phyloP scores from a whole-genome alignment of 2,113 vertebrate species.

The Siniperca knerii region DNA sequence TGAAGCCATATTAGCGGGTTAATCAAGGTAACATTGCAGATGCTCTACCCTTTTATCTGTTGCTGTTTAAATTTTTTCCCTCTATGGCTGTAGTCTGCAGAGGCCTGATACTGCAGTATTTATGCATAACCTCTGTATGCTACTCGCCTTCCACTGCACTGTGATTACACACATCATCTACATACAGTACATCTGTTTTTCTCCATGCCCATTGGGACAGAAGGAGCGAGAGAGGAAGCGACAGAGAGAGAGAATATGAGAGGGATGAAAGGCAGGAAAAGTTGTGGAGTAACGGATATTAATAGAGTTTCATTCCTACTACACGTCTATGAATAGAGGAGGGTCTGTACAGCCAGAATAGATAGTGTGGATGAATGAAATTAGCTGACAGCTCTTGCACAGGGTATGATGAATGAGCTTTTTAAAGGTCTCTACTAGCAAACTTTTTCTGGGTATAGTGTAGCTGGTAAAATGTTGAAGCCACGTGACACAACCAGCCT shows the following conservation, averaged over 20 bases:
- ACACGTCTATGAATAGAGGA: constrained; percentile 20
- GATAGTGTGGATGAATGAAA: constrained; percentile 53
- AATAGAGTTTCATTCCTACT: background rate
- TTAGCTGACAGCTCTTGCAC: constrained; percentile 33
- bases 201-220: constrained; percentile 14
- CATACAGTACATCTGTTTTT: constrained; percentile 51
- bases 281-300: constrained; percentile 12
- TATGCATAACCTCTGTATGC: constrained; percentile 49
- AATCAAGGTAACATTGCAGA: constrained; percentile 49
- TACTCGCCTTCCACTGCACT: constrained; percentile 50
- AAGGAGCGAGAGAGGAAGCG: background rate
- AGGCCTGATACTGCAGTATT: constrained; percentile 67
- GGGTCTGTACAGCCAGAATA: constrained; percentile 5
- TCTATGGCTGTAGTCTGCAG: constrained; percentile 39
- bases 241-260: constrained; percentile 6
- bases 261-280: constrained; percentile 16
- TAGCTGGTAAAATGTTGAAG: constrained; percentile 28
- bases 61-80: constrained; percentile 9
- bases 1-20: constrained; percentile 38
- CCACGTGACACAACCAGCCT: constrained; percentile 10
- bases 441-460: constrained; percentile 33
- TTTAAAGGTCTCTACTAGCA: constrained; percentile 48
- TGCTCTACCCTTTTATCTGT: constrained; percentile 40
- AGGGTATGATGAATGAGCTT: constrained; percentile 66
- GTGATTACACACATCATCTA: constrained; percentile 69